phyloP scores from a whole-genome alignment of 2,888 invertebrate genomes.

The Didymodactylos carnosus region DNA sequence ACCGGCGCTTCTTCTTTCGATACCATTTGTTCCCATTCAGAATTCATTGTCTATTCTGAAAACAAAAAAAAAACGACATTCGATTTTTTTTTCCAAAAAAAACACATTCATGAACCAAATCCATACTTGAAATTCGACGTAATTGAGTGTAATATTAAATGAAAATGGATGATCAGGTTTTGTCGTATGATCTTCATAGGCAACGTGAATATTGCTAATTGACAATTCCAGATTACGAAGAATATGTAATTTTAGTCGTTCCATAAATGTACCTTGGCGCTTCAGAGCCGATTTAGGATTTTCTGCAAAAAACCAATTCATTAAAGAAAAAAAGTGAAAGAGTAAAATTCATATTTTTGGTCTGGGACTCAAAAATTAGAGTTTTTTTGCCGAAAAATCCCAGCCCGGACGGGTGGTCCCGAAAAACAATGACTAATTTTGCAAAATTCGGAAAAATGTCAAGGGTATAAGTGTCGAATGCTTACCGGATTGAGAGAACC shows the following conservation, averaged over 20 bases:
- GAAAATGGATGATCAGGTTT: conserved; percentile 38
- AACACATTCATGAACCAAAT: background rate
- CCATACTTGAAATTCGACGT: conserved; percentile 11
- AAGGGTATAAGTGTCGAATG: too few species aligned
- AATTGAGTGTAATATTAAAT: conserved; percentile 61
- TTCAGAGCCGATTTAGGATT: conserved; percentile 23
- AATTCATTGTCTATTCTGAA: background rate
- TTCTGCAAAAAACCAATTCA: too few species aligned
- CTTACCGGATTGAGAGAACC: too few species aligned
- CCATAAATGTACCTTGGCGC: conserved; percentile 37
- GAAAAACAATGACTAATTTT: too few species aligned
- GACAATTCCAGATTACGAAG: conserved; percentile 41
- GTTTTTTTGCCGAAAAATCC: too few species aligned
- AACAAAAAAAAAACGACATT: background rate
- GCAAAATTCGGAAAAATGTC: too few species aligned
- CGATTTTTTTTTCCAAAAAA: background rate
- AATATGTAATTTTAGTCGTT: conserved; percentile 41
- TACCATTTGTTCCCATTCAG: background rate
- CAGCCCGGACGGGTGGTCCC: too few species aligned
- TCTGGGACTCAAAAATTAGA: too few species aligned
- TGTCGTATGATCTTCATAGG: conserved; percentile 40
- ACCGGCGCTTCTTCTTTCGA: background rate
- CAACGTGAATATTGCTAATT: conserved; percentile 39
- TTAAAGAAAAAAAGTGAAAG: background rate
- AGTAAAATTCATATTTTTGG: too few species aligned